Base-by-base conservation (phyloP, 2,797 vertebrate genomes). In the Macropodus opercularis region DNA sequence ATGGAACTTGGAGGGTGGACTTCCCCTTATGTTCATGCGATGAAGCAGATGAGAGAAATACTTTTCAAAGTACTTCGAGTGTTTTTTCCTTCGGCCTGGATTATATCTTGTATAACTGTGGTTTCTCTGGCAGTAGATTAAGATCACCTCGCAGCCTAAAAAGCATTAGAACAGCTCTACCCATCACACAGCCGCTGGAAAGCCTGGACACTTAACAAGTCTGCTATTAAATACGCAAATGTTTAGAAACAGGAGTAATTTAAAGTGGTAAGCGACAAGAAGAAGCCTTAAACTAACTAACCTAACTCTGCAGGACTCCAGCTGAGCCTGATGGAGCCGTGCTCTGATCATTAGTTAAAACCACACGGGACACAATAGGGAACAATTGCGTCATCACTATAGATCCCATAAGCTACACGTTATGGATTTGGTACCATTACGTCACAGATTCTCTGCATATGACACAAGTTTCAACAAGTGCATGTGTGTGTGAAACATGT, bases 401-500 rank as follows among this genome's bases (percentile, higher is more conserved):
- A 63, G 65, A 56, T 57, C 85, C 76, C 50, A 80, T 48, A 72
- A 63, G 26, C 44, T 47, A 38, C 43, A 54, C 62, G 73, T 75
- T 78, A 58, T 50, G 64, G 49, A 60, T 34, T 47, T 51, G n/a
- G 31, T 44, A 59, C 69, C 21, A 32, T 69, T 81, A 38, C 69
- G n/a, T 8, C 6, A 8, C 8, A 26, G 39, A 57, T 53, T 46
- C 21, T 36, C 43, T 27, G 40, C 57, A 69, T 81, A 64, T 48
- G 80, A 86, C 81, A 74, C 69, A 39, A 51, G 41, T 43, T 57
- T 55, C 40, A 27, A 18, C 3, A 12, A 36, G 49, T 38, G 62
- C 51, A 47, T 60, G 57, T 54, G 44, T 80, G 56, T 72, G 79
- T 63, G 43, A 23, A 68, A 77, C 87, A 89, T 75, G 71, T 90